A percentile compares a stretch with the other conserved stretches of the same genome.
phyloP scores from a whole-genome alignment of 2,113 vertebrate species.

The Anhinga anhinga region DNA sequence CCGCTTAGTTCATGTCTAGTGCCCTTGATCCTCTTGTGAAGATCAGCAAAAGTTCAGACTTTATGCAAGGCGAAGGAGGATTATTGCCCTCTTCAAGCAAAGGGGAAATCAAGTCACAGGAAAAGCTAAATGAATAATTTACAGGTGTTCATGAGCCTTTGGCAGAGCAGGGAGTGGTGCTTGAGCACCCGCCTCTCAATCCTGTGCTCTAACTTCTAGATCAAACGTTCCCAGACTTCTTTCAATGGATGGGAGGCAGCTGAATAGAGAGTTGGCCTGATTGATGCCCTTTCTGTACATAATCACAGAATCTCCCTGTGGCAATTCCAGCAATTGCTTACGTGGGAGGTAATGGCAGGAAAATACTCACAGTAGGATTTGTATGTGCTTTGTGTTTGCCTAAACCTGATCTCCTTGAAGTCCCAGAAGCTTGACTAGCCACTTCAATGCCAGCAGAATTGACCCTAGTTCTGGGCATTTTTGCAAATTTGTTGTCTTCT shows the following conservation, averaged over 20 bases:
- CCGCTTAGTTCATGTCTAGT: neutral
- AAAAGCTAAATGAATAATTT: constrained; percentile 59
- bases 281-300: constrained; percentile 62
- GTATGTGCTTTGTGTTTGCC: constrained; percentile 61
- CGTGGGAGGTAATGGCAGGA: constrained; percentile 64
- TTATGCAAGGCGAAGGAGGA: neutral
- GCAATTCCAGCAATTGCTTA: constrained; percentile 65
- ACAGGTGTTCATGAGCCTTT: constrained; percentile 45
- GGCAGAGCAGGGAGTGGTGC: constrained; percentile 41
- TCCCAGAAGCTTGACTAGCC: constrained; percentile 22
- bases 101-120: constrained; percentile 48
- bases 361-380: constrained; percentile 59
- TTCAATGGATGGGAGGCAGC: constrained; percentile 54
- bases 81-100: neutral
- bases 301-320: constrained; percentile 62
- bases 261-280: constrained; percentile 55
- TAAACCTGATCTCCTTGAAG: constrained; percentile 65
- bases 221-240: constrained; percentile 58
- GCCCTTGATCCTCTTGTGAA: neutral
- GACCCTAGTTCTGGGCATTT: constrained; percentile 23
- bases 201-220: constrained; percentile 19
- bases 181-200: constrained; percentile 26
- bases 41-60: constrained; percentile 12
- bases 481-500: neutral
- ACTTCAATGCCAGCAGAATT: neutral